phyloP scores from a whole-genome alignment of 2,888 invertebrate genomes.

The Tricholauxania praeusta region DNA sequence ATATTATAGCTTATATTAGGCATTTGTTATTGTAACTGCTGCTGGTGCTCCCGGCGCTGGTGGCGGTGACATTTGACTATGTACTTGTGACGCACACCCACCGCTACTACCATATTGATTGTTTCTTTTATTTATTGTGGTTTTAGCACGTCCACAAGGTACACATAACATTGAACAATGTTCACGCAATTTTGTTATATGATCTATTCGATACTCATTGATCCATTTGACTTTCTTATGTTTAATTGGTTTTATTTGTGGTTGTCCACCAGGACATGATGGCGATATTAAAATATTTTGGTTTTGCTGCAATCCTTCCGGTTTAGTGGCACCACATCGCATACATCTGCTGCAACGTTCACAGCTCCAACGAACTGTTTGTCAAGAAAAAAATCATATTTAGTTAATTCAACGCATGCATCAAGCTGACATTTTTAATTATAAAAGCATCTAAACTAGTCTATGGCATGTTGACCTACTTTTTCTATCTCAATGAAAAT shows the following conservation, averaged over 20 bases:
- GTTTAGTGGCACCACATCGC: conserved; percentile 73
- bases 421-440: no score
- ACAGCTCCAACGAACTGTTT: conserved; percentile 86
- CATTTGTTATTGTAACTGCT: conserved; percentile 40
- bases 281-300: conserved; percentile 52
- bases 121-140: conserved; percentile 38
- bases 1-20: conserved; percentile 21
- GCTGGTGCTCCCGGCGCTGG: conserved; percentile 41
- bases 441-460: no score
- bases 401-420: no score
- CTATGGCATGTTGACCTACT: no score
- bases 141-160: conserved; percentile 63
- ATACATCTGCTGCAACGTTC: conserved; percentile 80
- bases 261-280: conserved; percentile 45
- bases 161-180: conserved; percentile 73
- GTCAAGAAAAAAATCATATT: no score
- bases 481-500: no score
- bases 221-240: conserved; percentile 66
- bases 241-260: conserved; percentile 51
- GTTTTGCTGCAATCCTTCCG: conserved; percentile 65
- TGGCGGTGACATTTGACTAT: conserved; percentile 46
- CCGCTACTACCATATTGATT: conserved; percentile 4
- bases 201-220: conserved; percentile 66
- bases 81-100: conserved; percentile 31
- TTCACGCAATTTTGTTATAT: conserved; percentile 64